Evolutionary conservation across 2,888 invertebrate species (phyloP).

Genomic region (Hirudinaria manillensis): DNA sequence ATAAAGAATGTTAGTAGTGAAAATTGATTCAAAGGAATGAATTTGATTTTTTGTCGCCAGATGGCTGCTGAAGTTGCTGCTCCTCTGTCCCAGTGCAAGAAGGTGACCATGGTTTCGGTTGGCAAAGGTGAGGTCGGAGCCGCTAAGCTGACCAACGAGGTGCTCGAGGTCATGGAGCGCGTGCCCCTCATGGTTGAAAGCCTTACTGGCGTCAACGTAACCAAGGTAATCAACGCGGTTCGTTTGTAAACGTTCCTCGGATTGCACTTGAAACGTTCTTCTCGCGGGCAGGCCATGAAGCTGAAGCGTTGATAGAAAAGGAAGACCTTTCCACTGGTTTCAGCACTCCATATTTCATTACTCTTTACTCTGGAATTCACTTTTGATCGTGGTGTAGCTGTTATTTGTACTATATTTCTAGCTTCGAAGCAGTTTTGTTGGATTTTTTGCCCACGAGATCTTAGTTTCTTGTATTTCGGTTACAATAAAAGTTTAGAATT

Average conservation of each 20-base stretch:
- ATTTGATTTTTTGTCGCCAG: constrained; percentile 56
- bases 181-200: constrained; percentile 84
- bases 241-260: neutral
- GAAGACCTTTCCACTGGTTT: neutral
- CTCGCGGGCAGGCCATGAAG: constrained; percentile 24
- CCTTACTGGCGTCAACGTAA: constrained; percentile 86
- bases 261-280: neutral
- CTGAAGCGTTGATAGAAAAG: constrained; percentile 7
- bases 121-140: constrained; percentile 83
- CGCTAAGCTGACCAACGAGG: constrained; percentile 86
- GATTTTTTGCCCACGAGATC: too few species aligned
- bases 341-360: neutral
- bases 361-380: neutral
- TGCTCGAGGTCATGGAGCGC: constrained; percentile 82
- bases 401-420: constrained; percentile 1
- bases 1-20: neutral
- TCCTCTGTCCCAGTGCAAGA: constrained; percentile 85
- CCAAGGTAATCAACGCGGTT: constrained; percentile 47
- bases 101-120: constrained; percentile 91
- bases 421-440: too few species aligned
- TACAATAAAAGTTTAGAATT: too few species aligned
- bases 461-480: too few species aligned
- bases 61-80: constrained; percentile 93
- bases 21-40: too few species aligned
- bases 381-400: constrained; percentile 1